A percentile compares a stretch with the other conserved stretches of the same genome.
Conservation (phyloP, 2,888 invertebrate genomes). For the Netelia fuscicornis region DNA sequence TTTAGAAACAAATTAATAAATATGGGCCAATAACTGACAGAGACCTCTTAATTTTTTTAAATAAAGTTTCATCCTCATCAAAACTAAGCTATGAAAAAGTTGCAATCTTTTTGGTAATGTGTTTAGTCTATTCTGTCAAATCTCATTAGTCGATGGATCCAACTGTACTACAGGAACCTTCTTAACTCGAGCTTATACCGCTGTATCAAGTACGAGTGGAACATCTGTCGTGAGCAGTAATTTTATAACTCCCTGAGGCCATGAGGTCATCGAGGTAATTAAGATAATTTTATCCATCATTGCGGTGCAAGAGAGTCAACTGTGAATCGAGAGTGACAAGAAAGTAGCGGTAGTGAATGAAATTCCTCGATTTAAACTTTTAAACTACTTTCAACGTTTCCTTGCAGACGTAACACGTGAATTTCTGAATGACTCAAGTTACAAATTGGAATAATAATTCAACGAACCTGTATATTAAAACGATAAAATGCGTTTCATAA, state of each 20-base stretch:
- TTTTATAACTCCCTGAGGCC: constrained; percentile 80
- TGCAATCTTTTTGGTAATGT: neutral
- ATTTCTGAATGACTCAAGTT: neutral
- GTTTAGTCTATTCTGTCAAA: neutral
- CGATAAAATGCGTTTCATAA: neutral
- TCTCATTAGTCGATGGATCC: constrained; percentile 30
- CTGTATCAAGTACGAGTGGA: constrained; percentile 70
- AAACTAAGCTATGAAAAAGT: neutral
- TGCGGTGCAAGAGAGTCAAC: constrained; percentile 72
- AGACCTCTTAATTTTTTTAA: neutral
- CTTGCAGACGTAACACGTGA: neutral
- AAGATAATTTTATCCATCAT: constrained; percentile 82
- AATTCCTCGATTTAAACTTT: constrained; percentile 44
- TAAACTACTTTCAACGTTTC: neutral
- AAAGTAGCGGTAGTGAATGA: constrained; percentile 59
- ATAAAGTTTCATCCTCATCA: too few species aligned
- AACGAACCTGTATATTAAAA: neutral
- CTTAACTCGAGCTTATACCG: constrained; percentile 56
- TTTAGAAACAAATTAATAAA: too few species aligned
- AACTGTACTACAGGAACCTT: constrained; percentile 29
- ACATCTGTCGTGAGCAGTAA: constrained; percentile 79
- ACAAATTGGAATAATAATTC: neutral
- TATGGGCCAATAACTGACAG: too few species aligned
- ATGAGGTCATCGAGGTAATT: constrained; percentile 84
- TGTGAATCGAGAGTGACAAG: constrained; percentile 53